Conservation (phyloP, 2,888 invertebrate genomes). For the Ormyrus nitidulus region DNA sequence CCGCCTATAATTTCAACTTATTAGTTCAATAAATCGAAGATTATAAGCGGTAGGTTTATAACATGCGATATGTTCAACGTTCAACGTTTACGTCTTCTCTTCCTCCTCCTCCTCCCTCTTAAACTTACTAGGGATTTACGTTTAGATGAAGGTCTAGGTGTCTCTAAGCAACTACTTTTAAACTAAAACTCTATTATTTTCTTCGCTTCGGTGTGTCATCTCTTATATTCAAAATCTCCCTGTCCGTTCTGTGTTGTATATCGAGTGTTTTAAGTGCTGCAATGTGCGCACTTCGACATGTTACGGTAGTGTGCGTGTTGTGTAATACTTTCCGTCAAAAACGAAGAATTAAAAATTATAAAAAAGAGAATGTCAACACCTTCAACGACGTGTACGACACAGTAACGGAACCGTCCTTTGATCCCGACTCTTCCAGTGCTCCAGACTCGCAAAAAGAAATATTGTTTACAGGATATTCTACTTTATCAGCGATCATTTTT, state of each 20-base stretch:
- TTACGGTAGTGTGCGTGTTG: slow-evolving; percentile 53
- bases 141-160: slow-evolving; percentile 66
- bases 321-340: slow-evolving; percentile 59
- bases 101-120: slow-evolving; percentile 58
- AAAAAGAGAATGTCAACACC: slow-evolving; percentile 41
- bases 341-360: slow-evolving; percentile 55
- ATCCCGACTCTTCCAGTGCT: slow-evolving; percentile 38
- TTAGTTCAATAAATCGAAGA: slow-evolving; percentile 27
- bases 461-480: background rate
- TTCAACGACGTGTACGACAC: slow-evolving; percentile 45
- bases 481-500: background rate
- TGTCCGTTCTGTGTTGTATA: slow-evolving; percentile 48
- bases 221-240: slow-evolving; percentile 31
- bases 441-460: background rate
- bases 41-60: slow-evolving; percentile 43
- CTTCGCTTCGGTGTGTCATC: slow-evolving; percentile 42
- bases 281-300: slow-evolving; percentile 54
- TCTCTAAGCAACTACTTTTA: slow-evolving; percentile 64
- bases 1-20: slow-evolving; percentile 40
- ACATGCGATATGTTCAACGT: slow-evolving; percentile 71
- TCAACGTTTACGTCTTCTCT: slow-evolving; percentile 59
- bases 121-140: slow-evolving; percentile 60
- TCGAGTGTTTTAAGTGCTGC: slow-evolving; percentile 29
- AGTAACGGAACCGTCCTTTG: slow-evolving; percentile 43
- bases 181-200: slow-evolving; percentile 60